Conservation (phyloP, 2,113 vertebrate genomes). For the Platysternon megacephalum region DNA sequence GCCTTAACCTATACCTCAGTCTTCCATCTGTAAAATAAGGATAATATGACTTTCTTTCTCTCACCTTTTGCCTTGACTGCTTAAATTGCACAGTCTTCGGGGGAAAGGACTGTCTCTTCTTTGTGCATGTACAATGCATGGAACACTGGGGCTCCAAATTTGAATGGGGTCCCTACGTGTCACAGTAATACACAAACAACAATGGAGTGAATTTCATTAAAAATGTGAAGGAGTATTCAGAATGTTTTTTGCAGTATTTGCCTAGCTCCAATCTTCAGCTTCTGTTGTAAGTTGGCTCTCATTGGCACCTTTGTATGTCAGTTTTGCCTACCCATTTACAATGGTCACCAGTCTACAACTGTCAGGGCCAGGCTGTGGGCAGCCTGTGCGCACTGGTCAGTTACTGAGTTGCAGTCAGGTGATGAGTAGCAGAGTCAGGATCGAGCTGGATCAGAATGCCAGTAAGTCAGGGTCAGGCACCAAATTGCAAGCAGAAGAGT, state of each 20-base stretch:
- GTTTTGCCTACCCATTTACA: background rate
- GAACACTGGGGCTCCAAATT: background rate
- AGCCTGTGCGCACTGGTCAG: background rate
- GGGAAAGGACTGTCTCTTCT: background rate
- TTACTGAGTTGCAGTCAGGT: background rate
- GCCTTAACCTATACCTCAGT: background rate
- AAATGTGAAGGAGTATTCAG: background rate
- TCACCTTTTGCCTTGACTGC: background rate
- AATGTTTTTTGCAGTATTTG: background rate
- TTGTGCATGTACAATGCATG: background rate
- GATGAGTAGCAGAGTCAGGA: background rate
- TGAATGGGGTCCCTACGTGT: background rate
- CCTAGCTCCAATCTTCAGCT: accelerated
- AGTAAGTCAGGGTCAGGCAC: background rate
- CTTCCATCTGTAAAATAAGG: background rate
- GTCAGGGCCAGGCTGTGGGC: background rate
- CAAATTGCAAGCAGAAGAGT: background rate
- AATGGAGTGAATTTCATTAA: background rate
- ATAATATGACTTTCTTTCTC: background rate
- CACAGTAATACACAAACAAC: background rate
- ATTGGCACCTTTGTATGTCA: background rate
- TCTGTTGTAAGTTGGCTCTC: background rate
- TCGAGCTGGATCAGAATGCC: background rate
- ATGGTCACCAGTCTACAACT: background rate
- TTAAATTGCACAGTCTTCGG: background rate